phyloP scores from a whole-genome alignment of 2,113 vertebrate genomes.

The Pelecanus crispus region DNA sequence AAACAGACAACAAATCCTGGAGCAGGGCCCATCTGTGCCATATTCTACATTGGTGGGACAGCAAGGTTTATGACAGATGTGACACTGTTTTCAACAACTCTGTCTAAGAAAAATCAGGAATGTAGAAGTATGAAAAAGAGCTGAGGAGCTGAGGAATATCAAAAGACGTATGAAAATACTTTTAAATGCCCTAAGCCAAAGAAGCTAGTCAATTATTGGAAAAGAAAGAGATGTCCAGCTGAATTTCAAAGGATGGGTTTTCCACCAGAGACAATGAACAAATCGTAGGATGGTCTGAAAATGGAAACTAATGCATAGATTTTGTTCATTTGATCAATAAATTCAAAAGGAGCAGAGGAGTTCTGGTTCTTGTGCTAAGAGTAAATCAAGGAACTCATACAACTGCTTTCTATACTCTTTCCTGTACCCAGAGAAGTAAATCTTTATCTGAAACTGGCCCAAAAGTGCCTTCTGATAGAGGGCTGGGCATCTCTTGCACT shows the following conservation, averaged over 20 bases:
- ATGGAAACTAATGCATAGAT: not conserved
- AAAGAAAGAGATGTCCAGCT: not conserved
- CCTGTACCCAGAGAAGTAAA: not conserved
- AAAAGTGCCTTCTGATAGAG: not conserved
- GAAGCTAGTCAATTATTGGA: rapidly evolving
- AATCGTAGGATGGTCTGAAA: not conserved
- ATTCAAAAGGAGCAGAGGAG: not conserved
- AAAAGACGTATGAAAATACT: not conserved
- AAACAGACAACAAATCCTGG: not conserved
- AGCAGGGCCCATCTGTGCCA: not conserved
- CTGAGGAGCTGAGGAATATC: not conserved
- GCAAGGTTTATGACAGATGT: not conserved
- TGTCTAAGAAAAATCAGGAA: not conserved
- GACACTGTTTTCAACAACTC: not conserved
- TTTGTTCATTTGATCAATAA: not conserved
- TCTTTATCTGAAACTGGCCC: not conserved
- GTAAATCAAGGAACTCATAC: not conserved
- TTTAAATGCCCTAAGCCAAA: not conserved
- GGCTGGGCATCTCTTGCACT: not conserved
- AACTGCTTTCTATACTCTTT: not conserved
- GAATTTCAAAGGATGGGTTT: not conserved
- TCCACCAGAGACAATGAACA: not conserved
- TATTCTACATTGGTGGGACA: not conserved
- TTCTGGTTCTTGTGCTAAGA: not conserved
- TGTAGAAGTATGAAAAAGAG: rapidly evolving